Evolutionary conservation across 2,888 invertebrate genomes (phyloP).

Genomic region (Panopea generosa): DNA sequence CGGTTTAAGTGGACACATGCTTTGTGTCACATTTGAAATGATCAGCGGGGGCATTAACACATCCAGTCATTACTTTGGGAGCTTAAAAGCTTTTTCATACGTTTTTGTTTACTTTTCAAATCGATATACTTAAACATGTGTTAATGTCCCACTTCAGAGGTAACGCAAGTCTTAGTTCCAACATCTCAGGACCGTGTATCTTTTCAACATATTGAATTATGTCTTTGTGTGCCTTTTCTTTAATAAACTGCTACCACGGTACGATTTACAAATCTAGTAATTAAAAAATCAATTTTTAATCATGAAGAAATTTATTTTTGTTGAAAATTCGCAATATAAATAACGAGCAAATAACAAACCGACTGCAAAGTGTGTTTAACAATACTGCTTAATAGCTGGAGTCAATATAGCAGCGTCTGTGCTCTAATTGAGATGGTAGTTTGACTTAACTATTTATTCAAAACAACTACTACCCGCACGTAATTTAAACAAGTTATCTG

Average conservation of each 20-base stretch:
- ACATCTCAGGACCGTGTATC: slow-evolving; percentile 22
- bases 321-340: no score
- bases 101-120: slow-evolving; percentile 30
- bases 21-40: slow-evolving; percentile 7
- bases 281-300: slow-evolving; percentile 11
- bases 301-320: no score
- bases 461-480: no score
- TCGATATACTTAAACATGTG: slow-evolving; percentile 40
- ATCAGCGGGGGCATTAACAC: slow-evolving; percentile 20
- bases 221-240: slow-evolving; percentile 25
- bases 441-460: no score
- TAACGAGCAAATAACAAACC: no score
- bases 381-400: no score
- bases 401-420: no score
- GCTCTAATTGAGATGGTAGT: no score
- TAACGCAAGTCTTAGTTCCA: neutral
- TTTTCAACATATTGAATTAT: slow-evolving; percentile 21
- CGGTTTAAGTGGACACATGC: slow-evolving; percentile 1
- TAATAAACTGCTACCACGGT: slow-evolving; percentile 22
- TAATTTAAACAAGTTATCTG: no score
- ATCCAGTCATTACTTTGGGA: neutral
- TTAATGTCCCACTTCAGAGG: slow-evolving; percentile 43
- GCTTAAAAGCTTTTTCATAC: slow-evolving; percentile 13
- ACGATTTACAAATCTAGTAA: neutral
- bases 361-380: no score